Percentiles rank a stretch among this genome's conserved stretches.
Conservation (phyloP, 2,113 vertebrate genomes). For the Rhadina sibilatrix region DNA sequence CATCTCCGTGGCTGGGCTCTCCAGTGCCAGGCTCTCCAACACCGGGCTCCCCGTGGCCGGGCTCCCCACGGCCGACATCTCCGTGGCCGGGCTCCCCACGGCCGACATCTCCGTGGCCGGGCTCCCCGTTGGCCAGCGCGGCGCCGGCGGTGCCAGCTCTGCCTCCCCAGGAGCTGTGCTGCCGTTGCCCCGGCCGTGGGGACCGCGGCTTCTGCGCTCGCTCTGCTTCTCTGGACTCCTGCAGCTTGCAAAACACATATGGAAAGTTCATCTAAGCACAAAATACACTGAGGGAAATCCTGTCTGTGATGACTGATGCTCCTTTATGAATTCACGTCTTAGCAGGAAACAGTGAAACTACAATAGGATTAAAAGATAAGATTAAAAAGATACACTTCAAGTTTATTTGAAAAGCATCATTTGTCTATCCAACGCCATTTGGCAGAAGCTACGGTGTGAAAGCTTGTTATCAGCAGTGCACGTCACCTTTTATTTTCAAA, state of each 20-base stretch:
- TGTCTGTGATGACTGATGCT: background rate
- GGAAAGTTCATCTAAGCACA: background rate
- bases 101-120: no score
- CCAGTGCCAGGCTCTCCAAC: conserved; percentile 60
- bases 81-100: conserved; percentile 44
- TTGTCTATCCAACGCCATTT: background rate
- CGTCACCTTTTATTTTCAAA: background rate
- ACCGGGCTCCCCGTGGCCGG: conserved; percentile 51
- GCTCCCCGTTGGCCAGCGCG: conserved; percentile 66
- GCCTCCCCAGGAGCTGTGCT: conserved; percentile 24
- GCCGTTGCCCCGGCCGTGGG: conserved; percentile 55
- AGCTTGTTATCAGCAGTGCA: background rate
- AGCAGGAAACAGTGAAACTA: background rate
- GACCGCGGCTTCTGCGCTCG: conserved; percentile 79
- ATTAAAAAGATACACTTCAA: background rate
- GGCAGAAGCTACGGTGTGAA: background rate
- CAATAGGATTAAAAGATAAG: background rate
- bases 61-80: no score
- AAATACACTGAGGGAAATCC: background rate
- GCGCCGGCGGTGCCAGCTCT: background rate
- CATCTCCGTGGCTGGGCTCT: conserved; percentile 19
- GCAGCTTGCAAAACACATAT: conserved; percentile 66
- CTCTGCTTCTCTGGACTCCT: conserved; percentile 87
- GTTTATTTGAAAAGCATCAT: background rate
- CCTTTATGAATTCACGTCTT: background rate